Evolutionary conservation across 1,140 invertebrate genomes (phyloP), one percentile per base, ranked within the genome.

Genomic region (Ladona fulva): DNA sequence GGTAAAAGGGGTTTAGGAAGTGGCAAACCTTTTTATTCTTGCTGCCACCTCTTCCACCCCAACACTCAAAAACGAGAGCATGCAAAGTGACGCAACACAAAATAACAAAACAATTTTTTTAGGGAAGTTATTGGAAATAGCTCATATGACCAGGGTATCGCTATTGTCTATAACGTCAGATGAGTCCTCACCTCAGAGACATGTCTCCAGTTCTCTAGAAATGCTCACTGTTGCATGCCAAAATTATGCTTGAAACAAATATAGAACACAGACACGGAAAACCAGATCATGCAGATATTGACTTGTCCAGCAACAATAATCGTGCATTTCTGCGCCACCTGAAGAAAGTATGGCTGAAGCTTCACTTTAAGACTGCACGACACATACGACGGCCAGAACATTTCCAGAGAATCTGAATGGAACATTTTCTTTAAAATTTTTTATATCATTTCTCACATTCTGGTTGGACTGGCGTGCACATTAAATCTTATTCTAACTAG

Each of bases 191-290:
- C 52, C 52, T 66, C 52, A 66, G n/a, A 19, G 52, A 22, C 52
- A 66, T 66, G 5, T 66, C 52, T 66, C 52, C 52, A 66, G 52
- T 19, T 66, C 52, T 66, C 52, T 66, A 66, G 52, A 66, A 66
- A 66, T 66, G 52, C 52, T 66, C 52, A 66, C 52, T 66, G 52
- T 66, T 66, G 52, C 52, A 66, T 66, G 52, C 52, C 52, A 66
- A 66, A 66, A 66, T 66, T 66, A 66, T 66, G 52, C 52, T 66
- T 66, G 52, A 66, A 66, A 66, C 52, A 66, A 66, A 66, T 66
- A 66, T 66, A 66, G 3, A 66, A 66, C 52, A 66, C 52, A 66
- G 52, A 66, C 52, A 66, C 52, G 52, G 52, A 66, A 66, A 66
- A 66, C 52, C 52, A 66, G 52, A 66, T 66, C 52, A 66, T 66